Percentiles rank a stretch among this genome's conserved stretches.
phyloP scores from a whole-genome alignment of 2,888 invertebrate genomes.

The Acrobasis suavella region DNA sequence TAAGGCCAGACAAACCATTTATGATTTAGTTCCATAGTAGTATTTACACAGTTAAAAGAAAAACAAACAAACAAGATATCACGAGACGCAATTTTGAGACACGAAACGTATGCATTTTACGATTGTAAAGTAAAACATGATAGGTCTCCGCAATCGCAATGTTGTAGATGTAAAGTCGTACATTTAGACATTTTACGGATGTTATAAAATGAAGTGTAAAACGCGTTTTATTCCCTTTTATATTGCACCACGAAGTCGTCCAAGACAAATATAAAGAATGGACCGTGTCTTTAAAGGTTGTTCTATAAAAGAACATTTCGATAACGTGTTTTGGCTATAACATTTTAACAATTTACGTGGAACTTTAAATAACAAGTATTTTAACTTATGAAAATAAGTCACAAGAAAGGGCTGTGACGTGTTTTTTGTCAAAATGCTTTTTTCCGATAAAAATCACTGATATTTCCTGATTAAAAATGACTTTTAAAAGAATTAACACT shows the following conservation, averaged over 20 bases:
- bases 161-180: slow-evolving; percentile 28
- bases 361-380: neutral
- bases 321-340: slow-evolving; percentile 1
- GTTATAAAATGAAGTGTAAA: slow-evolving; percentile 55
- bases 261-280: slow-evolving; percentile 35
- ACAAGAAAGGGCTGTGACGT: neutral
- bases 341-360: neutral
- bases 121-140: slow-evolving; percentile 45
- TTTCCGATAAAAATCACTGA: no score
- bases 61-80: neutral
- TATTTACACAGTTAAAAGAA: neutral
- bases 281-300: neutral
- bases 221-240: slow-evolving; percentile 45
- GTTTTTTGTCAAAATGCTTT: no score
- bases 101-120: slow-evolving; percentile 37
- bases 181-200: slow-evolving; percentile 42
- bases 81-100: slow-evolving; percentile 20
- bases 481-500: no score
- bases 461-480: no score
- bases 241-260: slow-evolving; percentile 48
- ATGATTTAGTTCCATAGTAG: no score
- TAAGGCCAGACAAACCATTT: no score
- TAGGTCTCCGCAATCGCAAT: slow-evolving; percentile 41
- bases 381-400: neutral
- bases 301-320: slow-evolving; percentile 8